A percentile compares a stretch with the other conserved stretches of the same genome.
Evolutionary conservation across 2,888 invertebrate genomes (phyloP).

Genomic region (Boloria selene): DNA sequence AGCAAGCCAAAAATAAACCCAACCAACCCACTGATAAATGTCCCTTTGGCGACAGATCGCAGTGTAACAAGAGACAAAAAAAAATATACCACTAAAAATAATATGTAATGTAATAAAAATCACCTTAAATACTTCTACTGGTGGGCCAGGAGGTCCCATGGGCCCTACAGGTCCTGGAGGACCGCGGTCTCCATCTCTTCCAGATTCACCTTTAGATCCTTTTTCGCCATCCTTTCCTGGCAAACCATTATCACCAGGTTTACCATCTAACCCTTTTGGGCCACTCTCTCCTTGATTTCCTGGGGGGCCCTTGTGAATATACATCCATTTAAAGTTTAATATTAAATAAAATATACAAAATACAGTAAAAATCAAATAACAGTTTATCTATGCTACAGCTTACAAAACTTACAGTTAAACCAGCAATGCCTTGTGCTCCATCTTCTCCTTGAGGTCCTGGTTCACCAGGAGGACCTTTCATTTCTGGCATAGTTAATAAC

Average conservation of each 20-base stretch:
- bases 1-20: too few species aligned
- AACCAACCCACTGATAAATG: too few species aligned
- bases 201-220: constrained; percentile 88
- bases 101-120: constrained; percentile 45
- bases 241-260: constrained; percentile 83
- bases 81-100: not conserved
- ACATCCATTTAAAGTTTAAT: not conserved
- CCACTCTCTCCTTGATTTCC: constrained; percentile 86
- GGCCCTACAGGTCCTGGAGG: constrained; percentile 84
- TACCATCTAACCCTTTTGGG: constrained; percentile 83
- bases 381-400: too few species aligned
- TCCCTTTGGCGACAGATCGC: too few species aligned
- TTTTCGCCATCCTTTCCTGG: constrained; percentile 67
- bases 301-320: constrained; percentile 54
- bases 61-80: too few species aligned
- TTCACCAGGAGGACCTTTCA: constrained; percentile 81
- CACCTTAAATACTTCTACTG: constrained; percentile 71
- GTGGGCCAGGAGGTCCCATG: constrained; percentile 78
- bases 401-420: constrained; percentile 49
- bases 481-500: constrained; percentile 57
- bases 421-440: constrained; percentile 52
- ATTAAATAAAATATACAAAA: not conserved
- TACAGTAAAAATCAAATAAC: not conserved
- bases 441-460: constrained; percentile 69
- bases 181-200: constrained; percentile 84